These are phyloP conservation scores for Thripadectes ignobilis DNA, from an alignment of 2,797 vertebrate species.

Conservation along the genomic window DNA sequence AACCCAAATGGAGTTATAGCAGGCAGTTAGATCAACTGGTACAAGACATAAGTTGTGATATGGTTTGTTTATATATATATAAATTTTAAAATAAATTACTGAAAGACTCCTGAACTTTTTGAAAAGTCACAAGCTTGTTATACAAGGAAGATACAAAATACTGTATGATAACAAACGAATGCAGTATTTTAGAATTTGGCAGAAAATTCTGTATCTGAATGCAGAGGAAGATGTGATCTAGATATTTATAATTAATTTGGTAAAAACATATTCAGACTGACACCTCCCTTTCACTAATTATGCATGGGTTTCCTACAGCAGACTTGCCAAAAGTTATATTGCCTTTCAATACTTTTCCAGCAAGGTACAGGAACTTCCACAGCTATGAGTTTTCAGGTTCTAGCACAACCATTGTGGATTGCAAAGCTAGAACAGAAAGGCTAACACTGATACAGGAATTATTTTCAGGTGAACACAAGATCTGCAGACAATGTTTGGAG, in stretches of 20 bases:
- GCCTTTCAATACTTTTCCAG: neutral
- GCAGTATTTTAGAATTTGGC: neutral
- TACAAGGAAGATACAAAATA: neutral
- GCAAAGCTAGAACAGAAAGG: neutral
- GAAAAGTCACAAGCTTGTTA: neutral
- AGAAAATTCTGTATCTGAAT: neutral
- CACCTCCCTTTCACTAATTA: neutral
- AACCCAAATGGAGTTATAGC: neutral
- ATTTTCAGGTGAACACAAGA: neutral
- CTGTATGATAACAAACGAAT: neutral
- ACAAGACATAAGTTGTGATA: neutral
- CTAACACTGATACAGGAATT: neutral
- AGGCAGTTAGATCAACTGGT: neutral
- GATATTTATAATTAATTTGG: neutral
- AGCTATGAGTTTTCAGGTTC: neutral
- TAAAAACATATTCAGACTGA: neutral
- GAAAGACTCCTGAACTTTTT: neutral
- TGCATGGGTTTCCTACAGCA: neutral
- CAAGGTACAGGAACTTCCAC: neutral
- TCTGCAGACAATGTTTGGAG: neutral
- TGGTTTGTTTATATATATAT: neutral
- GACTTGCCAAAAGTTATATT: neutral
- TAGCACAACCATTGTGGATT: neutral
- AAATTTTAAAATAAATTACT: neutral
- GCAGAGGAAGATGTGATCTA: neutral